These are phyloP conservation scores for Acanthurus tractus DNA, from an alignment of 2,797 vertebrate genomes.

Conservation along the genomic window DNA sequence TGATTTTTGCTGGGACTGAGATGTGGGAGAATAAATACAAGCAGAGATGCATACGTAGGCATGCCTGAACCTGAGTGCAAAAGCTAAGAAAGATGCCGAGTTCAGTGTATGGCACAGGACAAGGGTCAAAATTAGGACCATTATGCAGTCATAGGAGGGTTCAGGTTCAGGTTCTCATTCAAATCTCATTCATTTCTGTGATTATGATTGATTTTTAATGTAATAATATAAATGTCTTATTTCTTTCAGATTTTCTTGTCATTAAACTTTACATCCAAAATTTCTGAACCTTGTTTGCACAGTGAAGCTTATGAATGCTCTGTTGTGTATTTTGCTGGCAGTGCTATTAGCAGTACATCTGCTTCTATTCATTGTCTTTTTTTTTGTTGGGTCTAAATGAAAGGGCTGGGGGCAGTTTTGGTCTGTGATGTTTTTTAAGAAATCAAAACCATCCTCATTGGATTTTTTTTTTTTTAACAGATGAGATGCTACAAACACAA, in stretches of 20 bases:
- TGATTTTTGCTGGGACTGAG: background rate
- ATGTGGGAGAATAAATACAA: constrained; percentile 4
- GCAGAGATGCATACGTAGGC: background rate
- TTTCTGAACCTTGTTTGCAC: constrained; percentile 1
- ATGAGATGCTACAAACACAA: constrained; percentile 9
- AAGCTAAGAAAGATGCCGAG: background rate
- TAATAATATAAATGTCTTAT: constrained; percentile 12
- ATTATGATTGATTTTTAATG: background rate
- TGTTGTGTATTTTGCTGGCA: constrained; percentile 51
- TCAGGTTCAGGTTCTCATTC: no score
- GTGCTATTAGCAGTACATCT: constrained; percentile 34
- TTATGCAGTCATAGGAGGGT: no score
- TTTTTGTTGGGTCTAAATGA: constrained; percentile 22
- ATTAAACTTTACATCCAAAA: background rate
- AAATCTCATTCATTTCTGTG: background rate
- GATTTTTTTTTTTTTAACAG: constrained; percentile 24
- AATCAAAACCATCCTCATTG: constrained; percentile 16
- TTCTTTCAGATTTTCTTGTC: background rate
- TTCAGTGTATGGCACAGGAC: no score
- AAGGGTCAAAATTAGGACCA: no score
- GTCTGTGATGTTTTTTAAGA: constrained; percentile 48
- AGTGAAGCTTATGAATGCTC: constrained; percentile 18
- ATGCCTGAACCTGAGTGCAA: constrained; percentile 5
- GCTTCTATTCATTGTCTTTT: constrained; percentile 49
- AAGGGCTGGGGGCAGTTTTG: constrained; percentile 25